phyloP scores from a whole-genome alignment of 2,113 vertebrate genomes.

The Carettochelys insculpta region DNA sequence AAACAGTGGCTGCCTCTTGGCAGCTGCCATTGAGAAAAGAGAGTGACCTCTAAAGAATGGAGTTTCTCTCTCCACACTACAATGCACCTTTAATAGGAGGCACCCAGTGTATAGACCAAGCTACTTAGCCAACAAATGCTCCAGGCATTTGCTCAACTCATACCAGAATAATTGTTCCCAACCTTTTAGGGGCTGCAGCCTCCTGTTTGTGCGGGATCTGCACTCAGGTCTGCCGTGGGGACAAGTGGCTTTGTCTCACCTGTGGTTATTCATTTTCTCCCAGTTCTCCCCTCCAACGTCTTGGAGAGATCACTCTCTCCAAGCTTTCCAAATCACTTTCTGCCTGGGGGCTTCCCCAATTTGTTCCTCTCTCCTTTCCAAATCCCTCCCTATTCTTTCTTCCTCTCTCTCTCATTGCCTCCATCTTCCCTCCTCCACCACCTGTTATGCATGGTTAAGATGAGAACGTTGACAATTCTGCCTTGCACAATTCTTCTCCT shows the following conservation, averaged over 20 bases:
- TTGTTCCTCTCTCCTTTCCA: neutral
- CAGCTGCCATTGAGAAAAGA: neutral
- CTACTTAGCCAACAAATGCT: neutral
- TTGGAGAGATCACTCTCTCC: neutral
- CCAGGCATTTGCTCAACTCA: neutral
- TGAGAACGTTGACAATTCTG: neutral
- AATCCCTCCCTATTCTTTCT: no score
- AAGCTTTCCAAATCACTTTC: neutral
- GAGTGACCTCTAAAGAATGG: neutral
- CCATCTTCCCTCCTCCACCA: neutral
- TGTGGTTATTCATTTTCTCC: neutral
- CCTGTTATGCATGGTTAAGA: neutral
- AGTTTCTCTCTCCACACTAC: neutral
- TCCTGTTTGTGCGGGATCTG: neutral
- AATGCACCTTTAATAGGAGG: neutral
- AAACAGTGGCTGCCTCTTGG: neutral
- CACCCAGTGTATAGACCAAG: neutral
- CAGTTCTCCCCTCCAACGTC: neutral
- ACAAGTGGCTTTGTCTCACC: neutral
- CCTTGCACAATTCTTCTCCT: neutral
- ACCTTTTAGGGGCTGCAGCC: neutral
- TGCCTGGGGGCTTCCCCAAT: neutral
- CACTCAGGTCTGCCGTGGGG: neutral
- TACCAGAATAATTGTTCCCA: neutral
- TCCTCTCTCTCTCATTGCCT: neutral